Conservation (phyloP, 1,140 invertebrate genomes). For the Parasteatoda tepidariorum region DNA sequence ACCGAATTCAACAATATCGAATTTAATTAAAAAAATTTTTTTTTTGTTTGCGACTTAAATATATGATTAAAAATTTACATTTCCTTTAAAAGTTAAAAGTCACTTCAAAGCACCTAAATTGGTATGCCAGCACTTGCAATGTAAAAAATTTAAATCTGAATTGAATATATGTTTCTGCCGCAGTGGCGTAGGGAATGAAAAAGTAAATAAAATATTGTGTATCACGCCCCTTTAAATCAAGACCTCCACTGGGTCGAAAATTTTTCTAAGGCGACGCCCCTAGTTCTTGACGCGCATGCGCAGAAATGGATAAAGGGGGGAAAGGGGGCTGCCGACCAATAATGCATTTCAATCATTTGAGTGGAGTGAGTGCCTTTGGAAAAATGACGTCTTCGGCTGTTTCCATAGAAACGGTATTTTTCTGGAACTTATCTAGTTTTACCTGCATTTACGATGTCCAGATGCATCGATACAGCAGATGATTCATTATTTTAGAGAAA, state of each 20-base stretch:
- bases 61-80: no score
- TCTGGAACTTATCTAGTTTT: conserved; percentile 60
- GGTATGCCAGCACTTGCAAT: no score
- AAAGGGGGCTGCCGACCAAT: conserved; percentile 50
- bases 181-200: not conserved
- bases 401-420: conserved; percentile 52
- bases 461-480: conserved; percentile 52
- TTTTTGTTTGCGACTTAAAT: no score
- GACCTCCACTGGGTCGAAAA: conserved; percentile 53
- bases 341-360: conserved; percentile 62
- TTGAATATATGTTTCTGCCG: no score
- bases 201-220: not conserved
- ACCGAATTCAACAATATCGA: no score
- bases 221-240: conserved; percentile 57
- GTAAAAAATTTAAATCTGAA: no score
- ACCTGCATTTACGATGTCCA: conserved; percentile 60
- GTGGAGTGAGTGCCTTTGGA: conserved; percentile 53
- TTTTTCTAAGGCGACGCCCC: conserved; percentile 36
- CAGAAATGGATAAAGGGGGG: conserved; percentile 5
- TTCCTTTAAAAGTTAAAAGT: no score
- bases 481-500: conserved; percentile 35
- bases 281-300: conserved; percentile 28
- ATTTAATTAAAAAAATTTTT: no score
- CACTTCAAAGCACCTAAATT: no score
- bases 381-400: conserved; percentile 60